A percentile compares a stretch with the other conserved stretches of the same genome.
Conservation (phyloP, 2,797 vertebrate genomes). For the Coregonus sp. region DNA sequence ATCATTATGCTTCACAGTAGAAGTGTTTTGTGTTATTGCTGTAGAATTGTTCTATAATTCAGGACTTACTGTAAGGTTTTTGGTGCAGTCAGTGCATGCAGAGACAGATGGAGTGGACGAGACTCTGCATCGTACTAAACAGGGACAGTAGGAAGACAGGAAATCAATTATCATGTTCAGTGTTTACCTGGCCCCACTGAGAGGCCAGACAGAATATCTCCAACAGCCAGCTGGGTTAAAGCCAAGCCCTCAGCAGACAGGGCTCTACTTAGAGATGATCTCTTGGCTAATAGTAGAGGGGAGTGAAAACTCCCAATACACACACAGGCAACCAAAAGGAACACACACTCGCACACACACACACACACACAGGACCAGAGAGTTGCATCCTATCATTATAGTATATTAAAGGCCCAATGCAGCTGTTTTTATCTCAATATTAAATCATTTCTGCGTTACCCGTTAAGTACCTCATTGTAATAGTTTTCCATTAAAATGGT, state of each 20-base stretch:
- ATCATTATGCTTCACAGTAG: background rate
- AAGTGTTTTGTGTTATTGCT: background rate
- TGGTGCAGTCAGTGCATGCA: slow-evolving; percentile 53
- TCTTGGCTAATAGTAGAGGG: slow-evolving; percentile 16
- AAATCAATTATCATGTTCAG: slow-evolving; percentile 46
- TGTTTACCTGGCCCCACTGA: slow-evolving; percentile 39
- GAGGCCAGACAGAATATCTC: slow-evolving; percentile 38
- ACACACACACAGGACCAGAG: slow-evolving; percentile 11
- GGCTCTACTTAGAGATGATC: slow-evolving; percentile 18
- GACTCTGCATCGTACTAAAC: slow-evolving; percentile 26
- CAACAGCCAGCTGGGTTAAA: slow-evolving; percentile 17
- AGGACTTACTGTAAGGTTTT: slow-evolving; percentile 48
- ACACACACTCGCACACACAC: background rate
- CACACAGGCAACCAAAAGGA: background rate
- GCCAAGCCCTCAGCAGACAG: slow-evolving; percentile 11
- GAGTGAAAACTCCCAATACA: background rate
- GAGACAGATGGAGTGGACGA: slow-evolving; percentile 39
- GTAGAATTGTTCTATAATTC: background rate
- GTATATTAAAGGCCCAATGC: too few species aligned
- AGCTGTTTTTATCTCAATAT: too few species aligned
- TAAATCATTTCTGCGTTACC: too few species aligned
- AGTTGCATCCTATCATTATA: background rate
- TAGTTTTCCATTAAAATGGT: too few species aligned
- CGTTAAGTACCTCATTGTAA: too few species aligned
- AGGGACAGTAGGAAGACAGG: slow-evolving; percentile 29